Evolutionary conservation across 1,140 invertebrate genomes (phyloP), one percentile per base, ranked within the genome.

Genomic region (Copidosoma floridanum): DNA sequence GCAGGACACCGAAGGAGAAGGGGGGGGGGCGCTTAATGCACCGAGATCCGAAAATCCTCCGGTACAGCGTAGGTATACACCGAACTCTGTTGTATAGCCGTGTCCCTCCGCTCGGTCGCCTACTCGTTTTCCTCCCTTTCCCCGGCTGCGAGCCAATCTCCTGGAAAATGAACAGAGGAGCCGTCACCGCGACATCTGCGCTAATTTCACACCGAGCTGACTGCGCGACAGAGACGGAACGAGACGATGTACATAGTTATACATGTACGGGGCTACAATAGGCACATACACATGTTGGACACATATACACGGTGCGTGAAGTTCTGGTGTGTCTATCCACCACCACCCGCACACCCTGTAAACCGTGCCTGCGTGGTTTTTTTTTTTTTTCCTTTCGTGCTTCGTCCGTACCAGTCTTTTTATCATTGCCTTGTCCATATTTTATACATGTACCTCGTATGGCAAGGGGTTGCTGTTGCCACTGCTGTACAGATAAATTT

Each of bases 121-220:
- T 27, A 7, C 43, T 11, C 32, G n/a, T 2, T 37, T 14, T 20
- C 18, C 43, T 51, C 46, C 24, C 44, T 35, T 43, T 27, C 12
- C 54, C 63, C 64, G 65, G 66, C 69, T 63, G 59, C 71, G 67
- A 73, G 71, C 69, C 75, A 80, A 77, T 80, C 77, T 79, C 65
- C 71, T 76, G 78, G 78, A 81, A 79, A 79, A 79, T 80, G 76
- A 81, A 79, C 74, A 75, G 70, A 75, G 71, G 69, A 74, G 65
- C 65, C 72, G 70, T 76, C 71, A 75, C 76, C 76, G 73, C 74
- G 77, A 80, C 76, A 80, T 80, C 74, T 79, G 77, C 74, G 76
- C 77, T 81, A 81, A 81, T 81, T 81, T 81, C 77, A 81, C 78
- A 79, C 76, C 70, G 67, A 76, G 71, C 68, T 80, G 76, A 74